A percentile compares a stretch with the other conserved stretches of the same genome.
Evolutionary conservation across 2,888 invertebrate species (phyloP).

Genomic region (Apocheima hispidaria): DNA sequence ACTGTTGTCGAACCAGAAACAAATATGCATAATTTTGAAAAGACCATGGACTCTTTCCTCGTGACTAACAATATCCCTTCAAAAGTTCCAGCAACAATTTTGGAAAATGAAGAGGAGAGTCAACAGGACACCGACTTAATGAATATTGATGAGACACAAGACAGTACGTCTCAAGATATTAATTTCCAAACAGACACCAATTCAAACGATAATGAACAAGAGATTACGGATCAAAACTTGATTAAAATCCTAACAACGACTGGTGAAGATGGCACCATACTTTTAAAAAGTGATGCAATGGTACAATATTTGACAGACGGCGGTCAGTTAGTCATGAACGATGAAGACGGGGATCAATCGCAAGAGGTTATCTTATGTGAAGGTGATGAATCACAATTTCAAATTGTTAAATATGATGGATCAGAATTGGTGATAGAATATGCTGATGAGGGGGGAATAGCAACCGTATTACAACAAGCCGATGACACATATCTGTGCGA

Average conservation of each 20-base stretch:
- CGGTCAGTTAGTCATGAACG: constrained; percentile 59
- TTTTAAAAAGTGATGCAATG: constrained; percentile 62
- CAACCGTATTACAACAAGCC: constrained; percentile 75
- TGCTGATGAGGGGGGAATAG: constrained; percentile 74
- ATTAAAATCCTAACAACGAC: constrained; percentile 74
- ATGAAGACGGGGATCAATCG: constrained; percentile 64
- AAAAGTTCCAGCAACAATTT: constrained; percentile 78
- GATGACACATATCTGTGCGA: constrained; percentile 78
- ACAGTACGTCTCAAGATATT: constrained; percentile 54
- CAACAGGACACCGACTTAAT: constrained; percentile 62
- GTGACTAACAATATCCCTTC: constrained; percentile 69
- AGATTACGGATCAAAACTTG: constrained; percentile 61
- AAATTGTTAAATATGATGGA: constrained; percentile 78
- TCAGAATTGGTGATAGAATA: constrained; percentile 80
- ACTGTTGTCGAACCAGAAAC: constrained; percentile 30
- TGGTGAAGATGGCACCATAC: constrained; percentile 66
- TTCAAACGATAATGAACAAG: constrained; percentile 24
- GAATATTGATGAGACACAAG: constrained; percentile 61
- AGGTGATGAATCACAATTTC: constrained; percentile 78
- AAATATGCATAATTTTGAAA: constrained; percentile 59
- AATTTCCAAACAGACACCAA: constrained; percentile 41
- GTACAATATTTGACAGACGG: constrained; percentile 66
- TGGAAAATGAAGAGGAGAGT: constrained; percentile 76
- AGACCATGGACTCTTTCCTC: constrained; percentile 71
- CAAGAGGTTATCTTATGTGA: constrained; percentile 79